phyloP scores from a whole-genome alignment of 2,113 vertebrate genomes.

The Cyanocitta stelleri region DNA sequence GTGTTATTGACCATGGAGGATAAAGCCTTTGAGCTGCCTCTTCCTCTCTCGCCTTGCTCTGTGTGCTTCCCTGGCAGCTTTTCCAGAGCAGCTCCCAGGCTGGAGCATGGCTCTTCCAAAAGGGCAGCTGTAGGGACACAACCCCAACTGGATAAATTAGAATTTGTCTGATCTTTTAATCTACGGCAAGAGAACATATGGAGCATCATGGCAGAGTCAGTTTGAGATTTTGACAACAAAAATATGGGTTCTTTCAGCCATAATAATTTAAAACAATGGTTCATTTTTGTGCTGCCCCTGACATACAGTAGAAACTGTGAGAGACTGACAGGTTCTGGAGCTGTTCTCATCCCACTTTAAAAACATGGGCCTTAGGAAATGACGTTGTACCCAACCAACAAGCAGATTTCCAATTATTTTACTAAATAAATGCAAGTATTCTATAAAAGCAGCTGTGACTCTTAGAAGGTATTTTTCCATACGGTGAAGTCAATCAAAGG shows the following conservation, averaged over 20 bases:
- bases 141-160: neutral
- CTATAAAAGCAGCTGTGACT: neutral
- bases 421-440: neutral
- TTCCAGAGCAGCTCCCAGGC: neutral
- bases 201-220: neutral
- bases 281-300: neutral
- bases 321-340: neutral
- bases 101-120: neutral
- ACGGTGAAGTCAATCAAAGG: neutral
- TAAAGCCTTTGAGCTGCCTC: neutral
- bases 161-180: neutral
- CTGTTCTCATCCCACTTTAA: neutral
- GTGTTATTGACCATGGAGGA: fast-evolving
- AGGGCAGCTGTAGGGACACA: neutral
- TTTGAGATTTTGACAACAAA: neutral
- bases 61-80: neutral
- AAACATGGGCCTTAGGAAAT: neutral
- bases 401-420: neutral
- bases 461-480: neutral
- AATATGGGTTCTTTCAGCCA: neutral
- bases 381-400: neutral
- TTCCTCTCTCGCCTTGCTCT: neutral
- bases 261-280: neutral
- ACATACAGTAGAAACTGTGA: neutral
- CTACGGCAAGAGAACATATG: neutral